Percentiles rank a stretch among this genome's conserved stretches.
Conservation (phyloP, 2,113 vertebrate genomes). For the Xiphorhynchus elegans region DNA sequence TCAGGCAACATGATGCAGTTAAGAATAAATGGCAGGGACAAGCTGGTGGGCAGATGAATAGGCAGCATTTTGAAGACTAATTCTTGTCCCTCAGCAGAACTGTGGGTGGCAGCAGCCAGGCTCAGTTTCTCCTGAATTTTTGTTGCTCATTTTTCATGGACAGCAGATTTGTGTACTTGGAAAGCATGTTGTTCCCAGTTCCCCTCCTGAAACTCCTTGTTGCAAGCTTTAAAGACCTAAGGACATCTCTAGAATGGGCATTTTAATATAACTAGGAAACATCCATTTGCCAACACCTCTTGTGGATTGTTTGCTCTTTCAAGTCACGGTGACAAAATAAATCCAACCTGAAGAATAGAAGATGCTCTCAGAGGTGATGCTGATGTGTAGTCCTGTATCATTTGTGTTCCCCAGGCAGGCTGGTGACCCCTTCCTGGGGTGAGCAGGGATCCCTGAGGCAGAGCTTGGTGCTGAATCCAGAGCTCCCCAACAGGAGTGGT, state of each 20-base stretch:
- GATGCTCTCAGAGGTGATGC: neutral
- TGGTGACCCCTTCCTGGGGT: fast-evolving
- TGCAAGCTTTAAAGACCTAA: neutral
- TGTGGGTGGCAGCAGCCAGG: neutral
- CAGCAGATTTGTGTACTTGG: neutral
- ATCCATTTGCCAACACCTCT: neutral
- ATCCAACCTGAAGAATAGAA: neutral
- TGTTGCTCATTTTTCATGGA: neutral
- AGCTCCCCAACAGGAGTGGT: neutral
- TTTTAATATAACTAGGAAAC: fast-evolving
- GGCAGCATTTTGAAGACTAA: neutral
- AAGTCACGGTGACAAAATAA: neutral
- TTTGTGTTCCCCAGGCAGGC: neutral
- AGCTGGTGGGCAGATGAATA: neutral
- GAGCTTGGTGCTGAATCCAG: fast-evolving
- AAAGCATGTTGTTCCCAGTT: neutral
- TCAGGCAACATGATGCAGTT: neutral
- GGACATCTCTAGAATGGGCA: neutral
- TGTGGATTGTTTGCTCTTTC: neutral
- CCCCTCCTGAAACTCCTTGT: neutral
- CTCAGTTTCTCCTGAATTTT: neutral
- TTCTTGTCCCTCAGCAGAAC: neutral
- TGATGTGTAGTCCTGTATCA: neutral
- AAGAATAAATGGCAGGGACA: neutral
- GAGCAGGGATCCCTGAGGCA: neutral